These are phyloP conservation scores for Eidolon helvum DNA, from an alignment of 2,113 vertebrate genomes.

Conservation along the genomic window DNA sequence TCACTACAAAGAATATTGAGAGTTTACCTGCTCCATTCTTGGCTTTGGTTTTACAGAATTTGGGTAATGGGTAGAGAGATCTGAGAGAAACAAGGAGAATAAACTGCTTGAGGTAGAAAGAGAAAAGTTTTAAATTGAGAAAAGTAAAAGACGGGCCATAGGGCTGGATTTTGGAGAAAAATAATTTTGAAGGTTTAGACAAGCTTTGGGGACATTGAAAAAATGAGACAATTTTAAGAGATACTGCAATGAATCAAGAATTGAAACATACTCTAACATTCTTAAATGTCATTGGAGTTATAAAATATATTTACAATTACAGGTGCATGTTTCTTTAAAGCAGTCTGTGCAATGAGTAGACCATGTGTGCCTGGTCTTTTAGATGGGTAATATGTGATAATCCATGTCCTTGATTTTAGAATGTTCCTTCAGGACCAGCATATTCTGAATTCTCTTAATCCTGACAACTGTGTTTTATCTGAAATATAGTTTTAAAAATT, in stretches of 20 bases:
- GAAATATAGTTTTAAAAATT: not conserved
- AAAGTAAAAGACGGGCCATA: not conserved
- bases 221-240: constrained; percentile 2
- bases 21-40: not conserved
- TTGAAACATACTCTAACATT: not conserved
- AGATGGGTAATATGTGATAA: accelerated
- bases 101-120: not conserved
- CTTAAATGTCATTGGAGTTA: not conserved
- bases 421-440: not conserved
- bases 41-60: not conserved
- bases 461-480: not conserved
- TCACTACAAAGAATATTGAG: not conserved
- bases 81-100: not conserved
- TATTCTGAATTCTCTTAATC: not conserved
- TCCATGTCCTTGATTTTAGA: not conserved
- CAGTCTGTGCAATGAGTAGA: not conserved
- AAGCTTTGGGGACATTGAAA: not conserved
- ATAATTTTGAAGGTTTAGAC: not conserved
- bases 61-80: not conserved
- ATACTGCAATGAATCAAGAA: not conserved
- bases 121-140: not conserved
- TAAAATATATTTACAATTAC: not conserved
- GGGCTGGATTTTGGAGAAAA: not conserved
- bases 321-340: not conserved
- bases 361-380: not conserved